These are phyloP conservation scores for Drosophila anomalata DNA, from an alignment of 2,888 invertebrate genomes.

Conservation along the genomic window DNA sequence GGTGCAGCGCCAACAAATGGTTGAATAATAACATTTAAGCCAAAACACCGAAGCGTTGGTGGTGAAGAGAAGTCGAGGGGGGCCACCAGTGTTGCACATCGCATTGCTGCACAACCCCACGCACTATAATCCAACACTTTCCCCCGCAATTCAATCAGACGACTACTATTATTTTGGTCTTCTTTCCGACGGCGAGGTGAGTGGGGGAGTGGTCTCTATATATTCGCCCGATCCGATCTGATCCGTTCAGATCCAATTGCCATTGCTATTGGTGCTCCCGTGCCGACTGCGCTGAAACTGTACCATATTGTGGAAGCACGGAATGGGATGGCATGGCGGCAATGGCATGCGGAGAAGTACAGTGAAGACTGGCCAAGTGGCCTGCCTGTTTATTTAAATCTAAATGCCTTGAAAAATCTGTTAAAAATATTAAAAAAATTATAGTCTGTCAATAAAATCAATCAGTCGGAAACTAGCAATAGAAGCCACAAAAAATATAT, in stretches of 20 bases:
- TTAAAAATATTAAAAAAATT: no score
- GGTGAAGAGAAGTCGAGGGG: no score
- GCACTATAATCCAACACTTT: constrained; percentile 26
- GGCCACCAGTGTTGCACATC: constrained; percentile 35
- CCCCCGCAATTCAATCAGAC: background rate
- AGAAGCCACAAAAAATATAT: background rate
- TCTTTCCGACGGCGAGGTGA: constrained; percentile 49
- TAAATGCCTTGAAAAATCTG: no score
- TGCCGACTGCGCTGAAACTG: constrained; percentile 53
- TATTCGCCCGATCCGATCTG: constrained; percentile 25
- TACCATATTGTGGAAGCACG: constrained; percentile 61
- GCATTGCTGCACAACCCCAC: constrained; percentile 14
- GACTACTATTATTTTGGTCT: constrained; percentile 16
- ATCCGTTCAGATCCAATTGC: constrained; percentile 25
- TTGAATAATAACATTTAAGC: constrained; percentile 70
- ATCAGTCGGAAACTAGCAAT: no score
- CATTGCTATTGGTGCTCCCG: constrained; percentile 10
- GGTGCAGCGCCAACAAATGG: constrained; percentile 50
- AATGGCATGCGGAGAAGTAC: background rate
- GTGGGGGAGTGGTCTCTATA: constrained; percentile 20
- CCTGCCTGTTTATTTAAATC: no score
- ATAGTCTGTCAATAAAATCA: no score
- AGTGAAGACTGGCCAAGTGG: background rate
- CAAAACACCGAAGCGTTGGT: constrained; percentile 17
- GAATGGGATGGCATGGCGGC: no score